Base-by-base conservation (phyloP, 1,140 invertebrate species). In the Planococcus citri region DNA sequence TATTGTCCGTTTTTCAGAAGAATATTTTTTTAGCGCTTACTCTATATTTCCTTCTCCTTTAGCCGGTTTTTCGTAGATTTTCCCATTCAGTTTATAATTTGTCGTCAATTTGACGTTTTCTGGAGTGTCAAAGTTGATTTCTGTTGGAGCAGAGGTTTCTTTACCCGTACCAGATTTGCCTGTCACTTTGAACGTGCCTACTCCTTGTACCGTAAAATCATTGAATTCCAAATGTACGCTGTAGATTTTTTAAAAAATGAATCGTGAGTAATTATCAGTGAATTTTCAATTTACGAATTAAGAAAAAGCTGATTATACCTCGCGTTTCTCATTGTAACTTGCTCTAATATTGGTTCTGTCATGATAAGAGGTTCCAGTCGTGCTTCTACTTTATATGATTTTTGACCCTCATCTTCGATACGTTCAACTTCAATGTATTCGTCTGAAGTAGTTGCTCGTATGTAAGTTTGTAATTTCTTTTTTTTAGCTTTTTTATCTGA, bases 341-440 rank as follows among this genome's bases (percentile, higher is more conserved):
- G 10, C 9, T 64, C 60, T 3, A 25, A 4, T 9, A 64, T 64
- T 10, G 60, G 10, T 24, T 64, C 22, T 20, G 21, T 2, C 3
- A 64, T 20, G 20, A 27, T 17, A 24, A 64, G 25, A 22, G 60
- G 60, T 27, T 64, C 60, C 9, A 64, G 17, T 27, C 25, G 21
- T 14, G 60, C 60, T 64, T 64, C 60, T 9, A 64, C 60, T 27
- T 64, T 64, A 17, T 64, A 64, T 20, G 60, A 64, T 25, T 64
- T 64, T 27, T 24, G 9, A 1, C 60, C 60, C 4, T 64, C 60
- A 10, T 64, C 22, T 25, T 64, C 60, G 9, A 20, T 64, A 6
- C 60, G 60, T 17, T 64, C 60, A 14, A 64, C 60, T 64, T 64
- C 60, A 17, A 64, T 64, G 22, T 24, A 64, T 20, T 64, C 60